phyloP scores from a whole-genome alignment of 2,888 invertebrate genomes.

The Erebia aethiops region DNA sequence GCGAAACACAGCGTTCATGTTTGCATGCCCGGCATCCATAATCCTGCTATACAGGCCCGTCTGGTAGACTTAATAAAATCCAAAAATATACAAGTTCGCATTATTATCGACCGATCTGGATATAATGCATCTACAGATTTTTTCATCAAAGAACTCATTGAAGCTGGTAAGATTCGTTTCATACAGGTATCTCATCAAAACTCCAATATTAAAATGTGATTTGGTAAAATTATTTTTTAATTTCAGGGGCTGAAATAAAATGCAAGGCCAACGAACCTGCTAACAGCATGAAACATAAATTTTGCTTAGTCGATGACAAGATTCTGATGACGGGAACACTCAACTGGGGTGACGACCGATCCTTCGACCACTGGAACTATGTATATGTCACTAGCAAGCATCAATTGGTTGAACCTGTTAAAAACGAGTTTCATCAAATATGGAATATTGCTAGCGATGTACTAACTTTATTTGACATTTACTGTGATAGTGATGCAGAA shows the following conservation, averaged over 20 bases:
- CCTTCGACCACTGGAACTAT: constrained; percentile 88
- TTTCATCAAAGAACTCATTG: constrained; percentile 69
- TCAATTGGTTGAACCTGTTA: constrained; percentile 81
- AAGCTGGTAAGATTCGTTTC: constrained; percentile 60
- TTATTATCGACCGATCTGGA: constrained; percentile 70
- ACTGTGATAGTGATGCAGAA: constrained; percentile 46
- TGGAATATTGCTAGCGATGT: constrained; percentile 70
- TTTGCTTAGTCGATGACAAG: constrained; percentile 85
- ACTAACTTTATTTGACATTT: constrained; percentile 39
- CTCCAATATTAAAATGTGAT: neutral
- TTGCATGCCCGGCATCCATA: constrained; percentile 78
- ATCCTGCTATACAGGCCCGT: constrained; percentile 73
- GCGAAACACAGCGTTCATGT: constrained; percentile 67
- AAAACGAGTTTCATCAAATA: constrained; percentile 83
- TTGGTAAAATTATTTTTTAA: neutral
- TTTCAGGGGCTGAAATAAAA: constrained; percentile 83
- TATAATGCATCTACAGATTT: constrained; percentile 69
- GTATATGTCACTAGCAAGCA: constrained; percentile 84
- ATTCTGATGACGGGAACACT: constrained; percentile 87
- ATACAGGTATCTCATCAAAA: neutral
- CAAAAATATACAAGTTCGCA: constrained; percentile 66
- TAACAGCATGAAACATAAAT: constrained; percentile 90
- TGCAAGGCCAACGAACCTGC: constrained; percentile 68
- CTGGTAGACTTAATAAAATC: constrained; percentile 64
- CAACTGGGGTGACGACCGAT: constrained; percentile 89